Base-by-base conservation (phyloP, 2,113 vertebrate genomes). In the Willisornis vidua region DNA sequence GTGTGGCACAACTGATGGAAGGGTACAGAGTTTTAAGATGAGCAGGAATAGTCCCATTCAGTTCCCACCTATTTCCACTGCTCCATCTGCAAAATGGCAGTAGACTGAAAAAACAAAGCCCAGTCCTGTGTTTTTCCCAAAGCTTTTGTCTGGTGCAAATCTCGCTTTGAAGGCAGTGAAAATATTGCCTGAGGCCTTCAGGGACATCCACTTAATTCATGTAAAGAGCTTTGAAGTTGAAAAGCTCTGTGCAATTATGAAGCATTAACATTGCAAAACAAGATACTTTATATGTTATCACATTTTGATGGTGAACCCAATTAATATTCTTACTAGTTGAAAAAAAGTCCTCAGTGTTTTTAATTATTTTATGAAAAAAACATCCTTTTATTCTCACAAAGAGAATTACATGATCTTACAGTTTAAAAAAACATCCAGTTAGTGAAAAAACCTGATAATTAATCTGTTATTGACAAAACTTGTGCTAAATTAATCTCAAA, bases 161-260 rank as follows among this genome's bases (percentile, higher is more conserved):
- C 22, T 76, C 12, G 54, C 79, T 79, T 85, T 54, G 70, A 91
- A 85, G 59, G 71, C 57, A 66, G 54, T 57, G 41, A 71, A 89
- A 90, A 74, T 85, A 80, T 89, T 96, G 52, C 66, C 29, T 65
- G 17, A 81, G 70, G 66, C 57, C 80, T 89, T 84, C 37, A 74
- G 87, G 66, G 79, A 75, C 58, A 80, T 65, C 35, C 46, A 61
- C 39, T 96, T 94, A 93, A 94, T 87, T 86, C 28, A 43, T 89
- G 75, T 92, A 94, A 93, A 81, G 66, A 75, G 61, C 76, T 97
- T 97, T 95, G 85, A 94, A 94, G 85, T 74, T 93, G 58, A 94
- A 94, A 91, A 96, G 26, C 77, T 87, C n/a, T 91, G 14, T 77
- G 45, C 73, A 90, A 75, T 94, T 94, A 95, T 1, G 3, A 80